A percentile compares a stretch with the other conserved stretches of the same genome.
phyloP scores from a whole-genome alignment of 2,888 invertebrate species.

The Steromphala cineraria region DNA sequence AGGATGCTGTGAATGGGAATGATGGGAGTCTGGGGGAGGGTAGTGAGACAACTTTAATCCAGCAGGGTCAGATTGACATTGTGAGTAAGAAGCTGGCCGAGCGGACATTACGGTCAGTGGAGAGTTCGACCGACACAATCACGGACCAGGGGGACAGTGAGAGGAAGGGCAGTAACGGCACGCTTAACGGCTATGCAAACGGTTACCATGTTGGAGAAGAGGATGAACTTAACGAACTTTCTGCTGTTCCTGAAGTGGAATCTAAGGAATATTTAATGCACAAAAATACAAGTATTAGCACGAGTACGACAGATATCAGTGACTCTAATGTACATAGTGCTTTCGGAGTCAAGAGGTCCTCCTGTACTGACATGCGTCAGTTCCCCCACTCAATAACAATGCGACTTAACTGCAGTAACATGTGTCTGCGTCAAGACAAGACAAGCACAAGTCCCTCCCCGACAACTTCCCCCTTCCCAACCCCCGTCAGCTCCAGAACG shows the following conservation, averaged over 20 bases:
- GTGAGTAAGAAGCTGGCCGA: slow-evolving; percentile 22
- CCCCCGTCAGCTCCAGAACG: slow-evolving; percentile 79
- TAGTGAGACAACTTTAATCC: not conserved
- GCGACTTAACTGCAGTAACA: slow-evolving; percentile 25
- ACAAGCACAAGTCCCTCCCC: slow-evolving; percentile 38
- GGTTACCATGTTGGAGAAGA: not conserved
- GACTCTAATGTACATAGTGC: slow-evolving; percentile 59
- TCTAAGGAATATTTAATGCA: slow-evolving; percentile 30
- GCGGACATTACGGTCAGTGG: slow-evolving; percentile 70
- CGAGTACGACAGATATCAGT: slow-evolving; percentile 73
- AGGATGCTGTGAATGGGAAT: slow-evolving; percentile 14
- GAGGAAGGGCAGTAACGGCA: slow-evolving; percentile 18
- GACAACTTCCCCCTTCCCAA: slow-evolving; percentile 72
- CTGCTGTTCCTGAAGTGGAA: slow-evolving; percentile 33
- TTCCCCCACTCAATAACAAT: slow-evolving; percentile 10
- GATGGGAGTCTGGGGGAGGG: not conserved
- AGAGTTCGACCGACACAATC: slow-evolving; percentile 79
- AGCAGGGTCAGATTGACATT: slow-evolving; percentile 1
- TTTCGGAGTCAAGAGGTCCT: slow-evolving; percentile 16
- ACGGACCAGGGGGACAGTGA: slow-evolving; percentile 49
- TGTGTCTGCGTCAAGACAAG: slow-evolving; percentile 11
- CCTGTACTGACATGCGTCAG: not conserved
- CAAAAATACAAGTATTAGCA: slow-evolving; percentile 62
- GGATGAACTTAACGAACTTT: not conserved
- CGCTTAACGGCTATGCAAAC: slow-evolving; percentile 21